phyloP scores from a whole-genome alignment of 2,797 vertebrate genomes.

The Falco rusticolus region DNA sequence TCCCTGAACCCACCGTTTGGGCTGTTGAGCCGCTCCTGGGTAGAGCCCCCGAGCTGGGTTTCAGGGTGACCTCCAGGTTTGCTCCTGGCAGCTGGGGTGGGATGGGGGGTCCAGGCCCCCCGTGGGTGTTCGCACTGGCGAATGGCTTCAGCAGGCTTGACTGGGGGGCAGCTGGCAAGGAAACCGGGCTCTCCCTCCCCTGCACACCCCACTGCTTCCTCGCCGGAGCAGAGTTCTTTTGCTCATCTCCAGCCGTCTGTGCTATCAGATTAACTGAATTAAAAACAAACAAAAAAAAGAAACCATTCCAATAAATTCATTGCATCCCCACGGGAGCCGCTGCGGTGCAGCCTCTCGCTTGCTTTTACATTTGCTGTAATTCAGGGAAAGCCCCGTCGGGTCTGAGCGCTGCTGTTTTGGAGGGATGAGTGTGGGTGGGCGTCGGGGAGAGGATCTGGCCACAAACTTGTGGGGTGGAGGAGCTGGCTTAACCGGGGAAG shows the following conservation, averaged over 20 bases:
- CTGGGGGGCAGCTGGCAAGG: background rate
- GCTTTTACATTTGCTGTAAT: fast-evolving
- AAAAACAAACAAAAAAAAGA: background rate
- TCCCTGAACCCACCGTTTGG: background rate
- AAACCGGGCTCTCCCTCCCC: background rate
- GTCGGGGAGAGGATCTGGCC: background rate
- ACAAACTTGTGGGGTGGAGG: fast-evolving
- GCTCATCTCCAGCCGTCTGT: background rate
- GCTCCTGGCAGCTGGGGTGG: background rate
- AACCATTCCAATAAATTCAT: fast-evolving
- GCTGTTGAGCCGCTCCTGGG: background rate
- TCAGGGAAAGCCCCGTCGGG: fast-evolving
- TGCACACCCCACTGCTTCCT: background rate
- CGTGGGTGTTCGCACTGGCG: background rate
- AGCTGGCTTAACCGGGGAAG: background rate
- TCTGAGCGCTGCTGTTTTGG: fast-evolving
- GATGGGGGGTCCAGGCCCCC: background rate
- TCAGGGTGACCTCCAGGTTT: background rate
- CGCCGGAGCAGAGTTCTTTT: background rate
- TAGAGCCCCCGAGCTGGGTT: background rate
- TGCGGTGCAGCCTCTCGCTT: background rate
- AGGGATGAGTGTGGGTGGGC: fast-evolving
- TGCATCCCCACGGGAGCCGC: background rate
- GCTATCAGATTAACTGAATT: background rate
- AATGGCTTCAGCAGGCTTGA: fast-evolving